phyloP scores from a whole-genome alignment of 2,888 invertebrate genomes.

The Stictocephala bisonia region DNA sequence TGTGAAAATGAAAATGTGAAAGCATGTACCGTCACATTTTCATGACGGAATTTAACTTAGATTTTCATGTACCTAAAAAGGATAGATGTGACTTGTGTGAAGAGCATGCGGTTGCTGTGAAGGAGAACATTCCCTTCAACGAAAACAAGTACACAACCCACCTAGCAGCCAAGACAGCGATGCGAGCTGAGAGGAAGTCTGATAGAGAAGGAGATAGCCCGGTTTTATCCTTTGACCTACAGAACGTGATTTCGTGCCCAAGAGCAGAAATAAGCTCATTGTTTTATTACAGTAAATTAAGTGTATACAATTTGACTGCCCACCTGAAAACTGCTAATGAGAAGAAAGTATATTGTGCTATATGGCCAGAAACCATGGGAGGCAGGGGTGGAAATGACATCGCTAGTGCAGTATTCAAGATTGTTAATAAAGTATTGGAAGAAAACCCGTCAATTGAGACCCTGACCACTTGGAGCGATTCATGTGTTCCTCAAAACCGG shows the following conservation, averaged over 20 bases:
- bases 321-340: neutral
- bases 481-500: conserved; percentile 28
- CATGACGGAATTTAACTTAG: too few relatives aligned
- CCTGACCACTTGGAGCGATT: conserved; percentile 6
- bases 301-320: conserved; percentile 10
- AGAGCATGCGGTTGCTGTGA: too few relatives aligned
- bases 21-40: too few relatives aligned
- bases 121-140: too few relatives aligned
- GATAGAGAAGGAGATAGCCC: too few relatives aligned
- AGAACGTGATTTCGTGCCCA: conserved; percentile 18
- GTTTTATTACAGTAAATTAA: conserved; percentile 14
- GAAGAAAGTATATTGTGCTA: neutral
- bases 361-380: neutral
- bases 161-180: too few relatives aligned
- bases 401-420: conserved; percentile 11
- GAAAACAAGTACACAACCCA: too few relatives aligned
- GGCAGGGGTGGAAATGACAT: conserved; percentile 1
- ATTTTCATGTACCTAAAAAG: too few relatives aligned
- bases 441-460: neutral
- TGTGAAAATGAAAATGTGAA: too few relatives aligned
- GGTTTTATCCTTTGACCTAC: conserved; percentile 7
- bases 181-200: too few relatives aligned
- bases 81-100: too few relatives aligned
- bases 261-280: conserved; percentile 6
- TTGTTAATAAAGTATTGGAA: neutral